Conservation (phyloP, 2,797 vertebrate genomes). For the Tachyglossus aculeatus region DNA sequence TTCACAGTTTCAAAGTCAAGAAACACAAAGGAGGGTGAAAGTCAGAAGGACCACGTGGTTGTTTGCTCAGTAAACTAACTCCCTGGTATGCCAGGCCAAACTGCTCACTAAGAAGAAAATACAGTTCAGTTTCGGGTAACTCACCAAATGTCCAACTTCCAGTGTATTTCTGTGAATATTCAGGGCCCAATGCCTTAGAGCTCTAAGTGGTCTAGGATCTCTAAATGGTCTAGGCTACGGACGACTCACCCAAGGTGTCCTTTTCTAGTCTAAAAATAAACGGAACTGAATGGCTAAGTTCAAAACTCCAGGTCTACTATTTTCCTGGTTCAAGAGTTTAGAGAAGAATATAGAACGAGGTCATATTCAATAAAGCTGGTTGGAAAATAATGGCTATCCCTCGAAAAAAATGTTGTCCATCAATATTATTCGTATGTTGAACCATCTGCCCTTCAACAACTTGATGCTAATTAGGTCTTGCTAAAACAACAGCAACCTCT, state of each 20-base stretch:
- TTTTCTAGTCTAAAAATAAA: not conserved
- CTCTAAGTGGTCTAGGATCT: not conserved
- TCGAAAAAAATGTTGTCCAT: conserved; percentile 23
- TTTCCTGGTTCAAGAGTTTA: not conserved
- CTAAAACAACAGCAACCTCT: conserved; percentile 43
- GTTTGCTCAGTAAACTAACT: not conserved
- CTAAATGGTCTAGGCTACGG: not conserved
- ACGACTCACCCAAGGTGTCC: too few species aligned
- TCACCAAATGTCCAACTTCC: not conserved
- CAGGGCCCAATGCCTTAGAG: not conserved
- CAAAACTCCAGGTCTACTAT: not conserved
- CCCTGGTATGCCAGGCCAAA: not conserved
- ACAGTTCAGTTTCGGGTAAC: too few species aligned
- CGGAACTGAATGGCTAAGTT: not conserved
- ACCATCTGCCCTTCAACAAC: conserved; percentile 37
- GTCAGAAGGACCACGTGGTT: conserved; percentile 10
- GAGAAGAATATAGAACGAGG: not conserved
- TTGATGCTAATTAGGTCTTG: conserved; percentile 41
- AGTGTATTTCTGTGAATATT: not conserved
- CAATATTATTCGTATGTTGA: conserved; percentile 38
- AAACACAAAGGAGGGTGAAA: conserved; percentile 29
- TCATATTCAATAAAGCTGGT: conserved; percentile 1
- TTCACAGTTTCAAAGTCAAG: conserved; percentile 48
- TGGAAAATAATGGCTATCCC: conserved; percentile 4
- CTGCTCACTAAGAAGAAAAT: not conserved